Percentiles rank a stretch among this genome's conserved stretches.
These are phyloP conservation scores for Notarius lentiginosus DNA, from an alignment of 2,113 vertebrate genomes.

Conservation along the genomic window DNA sequence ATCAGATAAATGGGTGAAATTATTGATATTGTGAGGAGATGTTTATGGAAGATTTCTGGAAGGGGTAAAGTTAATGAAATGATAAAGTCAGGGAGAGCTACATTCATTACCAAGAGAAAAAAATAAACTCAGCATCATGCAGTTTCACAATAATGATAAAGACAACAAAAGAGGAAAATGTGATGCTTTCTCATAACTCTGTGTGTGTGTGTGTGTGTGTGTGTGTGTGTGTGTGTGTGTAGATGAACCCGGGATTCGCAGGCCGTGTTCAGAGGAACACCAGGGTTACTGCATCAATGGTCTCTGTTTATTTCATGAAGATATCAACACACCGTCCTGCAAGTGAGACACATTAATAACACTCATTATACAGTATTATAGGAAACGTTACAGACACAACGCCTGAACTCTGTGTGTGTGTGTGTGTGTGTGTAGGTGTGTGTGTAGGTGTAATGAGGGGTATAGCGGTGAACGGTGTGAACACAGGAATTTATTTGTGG, in stretches of 20 bases:
- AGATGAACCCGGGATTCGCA: not conserved
- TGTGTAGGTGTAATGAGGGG: not conserved
- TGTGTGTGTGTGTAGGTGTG: not conserved
- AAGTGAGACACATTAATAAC: not conserved
- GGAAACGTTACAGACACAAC: not conserved
- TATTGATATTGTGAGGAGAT: not conserved
- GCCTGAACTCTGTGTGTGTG: not conserved
- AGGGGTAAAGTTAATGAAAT: no score
- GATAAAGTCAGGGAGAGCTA: not conserved
- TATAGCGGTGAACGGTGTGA: not conserved
- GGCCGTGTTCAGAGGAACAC: not conserved
- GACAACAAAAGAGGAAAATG: not conserved
- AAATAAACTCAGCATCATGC: not conserved
- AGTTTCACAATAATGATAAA: not conserved
- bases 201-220: constrained; percentile 8
- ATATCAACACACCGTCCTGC: not conserved
- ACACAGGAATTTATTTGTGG: not conserved
- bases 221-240: constrained; percentile 6
- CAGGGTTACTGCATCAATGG: not conserved
- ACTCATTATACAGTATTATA: not conserved
- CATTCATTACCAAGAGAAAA: not conserved
- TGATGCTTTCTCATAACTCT: not conserved
- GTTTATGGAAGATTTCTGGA: not conserved
- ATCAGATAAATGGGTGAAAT: no score
- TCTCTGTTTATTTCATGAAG: not conserved